These are phyloP conservation scores for Desmophyllum pertusum DNA, from an alignment of 92 coral and sea anemone species.

Conservation along the genomic window DNA sequence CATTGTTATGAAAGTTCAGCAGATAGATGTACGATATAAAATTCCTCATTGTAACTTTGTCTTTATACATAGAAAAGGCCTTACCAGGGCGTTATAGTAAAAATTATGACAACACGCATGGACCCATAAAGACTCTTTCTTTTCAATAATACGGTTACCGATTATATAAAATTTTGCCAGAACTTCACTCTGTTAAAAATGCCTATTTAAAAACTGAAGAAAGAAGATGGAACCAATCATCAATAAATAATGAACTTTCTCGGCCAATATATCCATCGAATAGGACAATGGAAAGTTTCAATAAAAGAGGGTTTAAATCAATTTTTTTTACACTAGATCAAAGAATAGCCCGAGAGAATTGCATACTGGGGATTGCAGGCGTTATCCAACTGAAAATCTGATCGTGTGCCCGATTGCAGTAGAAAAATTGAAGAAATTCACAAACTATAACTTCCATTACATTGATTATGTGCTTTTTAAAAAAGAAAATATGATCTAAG, in stretches of 20 bases:
- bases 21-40: background rate
- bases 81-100: background rate
- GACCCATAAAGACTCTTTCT: too few relatives aligned
- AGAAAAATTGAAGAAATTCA: background rate
- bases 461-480: too few relatives aligned
- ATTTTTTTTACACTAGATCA: background rate
- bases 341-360: background rate
- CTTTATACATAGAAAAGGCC: too few relatives aligned
- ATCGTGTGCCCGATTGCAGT: background rate
- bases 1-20: background rate
- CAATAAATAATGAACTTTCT: background rate
- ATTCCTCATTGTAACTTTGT: too few relatives aligned
- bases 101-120: background rate
- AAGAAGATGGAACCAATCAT: background rate
- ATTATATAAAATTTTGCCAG: too few relatives aligned
- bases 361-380: background rate
- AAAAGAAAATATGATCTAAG: too few relatives aligned
- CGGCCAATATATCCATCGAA: background rate
- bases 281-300: background rate
- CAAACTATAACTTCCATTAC: background rate
- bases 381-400: background rate
- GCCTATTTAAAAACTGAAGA: background rate
- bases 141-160: background rate
- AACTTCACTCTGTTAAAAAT: background rate
- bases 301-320: background rate